Conservation (phyloP, 2,888 invertebrate species). For the Epistrophe eligans region DNA sequence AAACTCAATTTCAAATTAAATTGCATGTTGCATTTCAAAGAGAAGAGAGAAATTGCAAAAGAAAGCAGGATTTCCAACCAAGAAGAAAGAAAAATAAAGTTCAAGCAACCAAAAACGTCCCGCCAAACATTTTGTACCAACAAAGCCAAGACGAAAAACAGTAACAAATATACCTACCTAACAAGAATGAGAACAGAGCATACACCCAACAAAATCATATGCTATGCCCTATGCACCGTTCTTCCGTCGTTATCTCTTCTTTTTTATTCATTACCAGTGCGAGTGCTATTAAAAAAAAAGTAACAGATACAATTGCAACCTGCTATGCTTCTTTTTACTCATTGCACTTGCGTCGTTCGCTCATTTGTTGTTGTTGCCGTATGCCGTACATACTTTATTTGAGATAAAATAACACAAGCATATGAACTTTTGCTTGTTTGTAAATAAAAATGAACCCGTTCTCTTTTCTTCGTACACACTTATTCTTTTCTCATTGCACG, state of each 20-base stretch:
- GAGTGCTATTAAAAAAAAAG: background rate
- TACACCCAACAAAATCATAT: background rate
- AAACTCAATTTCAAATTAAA: background rate
- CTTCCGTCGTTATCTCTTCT: too few relatives aligned
- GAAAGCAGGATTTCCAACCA: background rate
- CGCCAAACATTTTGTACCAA: slow-evolving; percentile 52
- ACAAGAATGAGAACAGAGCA: too few relatives aligned
- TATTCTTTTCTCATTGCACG: slow-evolving; percentile 4
- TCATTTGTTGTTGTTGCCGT: background rate
- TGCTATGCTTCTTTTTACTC: slow-evolving; percentile 30
- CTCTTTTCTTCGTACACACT: slow-evolving; percentile 19
- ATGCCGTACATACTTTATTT: background rate
- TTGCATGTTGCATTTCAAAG: slow-evolving; percentile 48
- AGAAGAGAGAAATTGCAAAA: slow-evolving; percentile 22
- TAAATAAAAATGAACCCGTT: slow-evolving; percentile 19
- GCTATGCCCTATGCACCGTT: background rate
- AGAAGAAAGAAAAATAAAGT: slow-evolving; percentile 10
- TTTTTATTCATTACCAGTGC: background rate
- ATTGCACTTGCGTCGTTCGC: slow-evolving; percentile 53
- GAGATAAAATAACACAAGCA: background rate
- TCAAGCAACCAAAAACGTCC: slow-evolving; percentile 32
- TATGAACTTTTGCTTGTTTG: background rate
- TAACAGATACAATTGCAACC: slow-evolving; percentile 32
- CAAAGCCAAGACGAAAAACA: background rate
- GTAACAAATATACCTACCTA: slow-evolving; percentile 20